Evolutionary conservation across 1,140 invertebrate genomes (phyloP), one percentile per base, ranked within the genome.

Genomic region (Drosophila nigromelanica): DNA sequence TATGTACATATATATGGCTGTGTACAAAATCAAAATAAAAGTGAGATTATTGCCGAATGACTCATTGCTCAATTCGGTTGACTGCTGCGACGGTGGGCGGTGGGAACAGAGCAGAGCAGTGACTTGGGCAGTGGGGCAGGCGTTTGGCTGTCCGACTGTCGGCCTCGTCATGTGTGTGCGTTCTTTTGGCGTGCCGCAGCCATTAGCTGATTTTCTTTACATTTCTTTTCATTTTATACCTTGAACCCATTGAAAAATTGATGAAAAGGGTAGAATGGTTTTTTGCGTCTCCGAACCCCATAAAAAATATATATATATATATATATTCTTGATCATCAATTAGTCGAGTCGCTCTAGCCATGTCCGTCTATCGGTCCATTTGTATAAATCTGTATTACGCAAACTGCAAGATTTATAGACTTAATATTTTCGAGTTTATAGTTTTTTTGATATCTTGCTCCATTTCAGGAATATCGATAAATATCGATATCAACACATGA

Each of bases 1-100:
- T 14, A n/a, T n/a, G 14, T 59, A 18, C 43, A 39, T 30, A 48
- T 60, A 40, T 37, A 63, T 58, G 30, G 61, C 43, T 62, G 70
- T 80, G 72, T 68, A 86, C 61, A 74, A 89, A 89, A 83, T 86
- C 80, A 80, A 86, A 90, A 90, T 81, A 86, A 90, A 90, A 90
- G 86, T 82, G 73, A 89, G 78, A 90, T 89, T 89, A 82, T 89
- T 89, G 76, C 80, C 68, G 83, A 64, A 76, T 90, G 86, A 90
- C 76, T 90, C 86, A 90, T 47, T 62, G 70, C 42, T 59, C 59
- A 51, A 58, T 50, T 47, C 24, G 68, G 39, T 35, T 52, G 43
- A 8, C 43, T 42, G 11, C 11, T 8, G 51, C n/a, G 39, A 33
- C 10, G 27, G 15, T 8, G n/a, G 43, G 18, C 12, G 18, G 11